Percentiles rank a stretch among this genome's conserved stretches.
These are phyloP conservation scores for Chaetorhynchus papuensis DNA, from an alignment of 2,113 vertebrate genomes.

Conservation along the genomic window DNA sequence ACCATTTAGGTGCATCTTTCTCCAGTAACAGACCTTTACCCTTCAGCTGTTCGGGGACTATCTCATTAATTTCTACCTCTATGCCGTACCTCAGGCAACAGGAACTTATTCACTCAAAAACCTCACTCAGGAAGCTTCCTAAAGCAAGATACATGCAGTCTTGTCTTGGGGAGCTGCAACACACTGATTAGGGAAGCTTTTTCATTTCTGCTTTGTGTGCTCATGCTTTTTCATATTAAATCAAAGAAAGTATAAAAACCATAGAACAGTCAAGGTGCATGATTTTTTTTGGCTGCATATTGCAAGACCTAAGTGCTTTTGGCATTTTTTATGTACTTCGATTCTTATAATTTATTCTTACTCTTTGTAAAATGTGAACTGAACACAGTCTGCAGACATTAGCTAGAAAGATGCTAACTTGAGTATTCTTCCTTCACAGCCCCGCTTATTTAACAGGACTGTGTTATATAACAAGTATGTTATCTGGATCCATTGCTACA, in stretches of 20 bases:
- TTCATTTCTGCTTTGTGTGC: neutral
- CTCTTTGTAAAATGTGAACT: neutral
- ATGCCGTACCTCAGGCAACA: neutral
- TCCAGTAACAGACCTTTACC: neutral
- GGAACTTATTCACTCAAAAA: neutral
- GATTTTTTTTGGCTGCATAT: neutral
- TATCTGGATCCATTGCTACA: neutral
- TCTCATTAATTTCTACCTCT: neutral
- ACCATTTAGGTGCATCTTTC: neutral
- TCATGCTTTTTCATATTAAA: neutral
- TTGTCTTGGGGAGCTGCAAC: neutral
- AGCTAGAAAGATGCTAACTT: neutral
- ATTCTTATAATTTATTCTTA: neutral
- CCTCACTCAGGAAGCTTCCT: neutral
- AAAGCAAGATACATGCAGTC: neutral
- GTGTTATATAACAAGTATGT: neutral
- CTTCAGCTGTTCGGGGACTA: neutral
- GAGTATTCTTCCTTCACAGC: neutral
- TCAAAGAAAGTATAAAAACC: neutral
- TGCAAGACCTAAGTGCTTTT: neutral
- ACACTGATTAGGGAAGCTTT: neutral
- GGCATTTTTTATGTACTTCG: neutral
- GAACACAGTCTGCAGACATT: neutral
- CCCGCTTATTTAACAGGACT: neutral
- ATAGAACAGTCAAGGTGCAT: neutral